Conservation (phyloP, 2,888 invertebrate genomes). For the Melipona beecheii region DNA sequence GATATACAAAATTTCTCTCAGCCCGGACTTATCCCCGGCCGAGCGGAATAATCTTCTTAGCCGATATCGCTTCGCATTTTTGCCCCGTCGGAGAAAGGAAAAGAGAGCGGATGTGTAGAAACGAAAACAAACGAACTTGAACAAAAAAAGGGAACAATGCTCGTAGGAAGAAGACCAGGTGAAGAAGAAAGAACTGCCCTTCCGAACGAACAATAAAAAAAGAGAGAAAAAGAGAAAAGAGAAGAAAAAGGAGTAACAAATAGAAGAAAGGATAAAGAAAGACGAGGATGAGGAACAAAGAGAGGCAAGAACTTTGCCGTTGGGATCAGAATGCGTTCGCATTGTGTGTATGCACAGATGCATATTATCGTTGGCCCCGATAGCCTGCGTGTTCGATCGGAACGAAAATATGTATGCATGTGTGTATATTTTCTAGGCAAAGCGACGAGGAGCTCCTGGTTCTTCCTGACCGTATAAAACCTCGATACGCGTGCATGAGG, state of each 20-base stretch:
- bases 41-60: constrained; percentile 47
- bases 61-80: constrained; percentile 14
- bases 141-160: not conserved
- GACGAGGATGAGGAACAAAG: not conserved
- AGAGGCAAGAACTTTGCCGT: not conserved
- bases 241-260: not conserved
- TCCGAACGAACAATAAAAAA: not conserved
- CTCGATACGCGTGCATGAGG: constrained; percentile 20
- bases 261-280: not conserved
- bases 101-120: not conserved
- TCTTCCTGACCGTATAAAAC: not conserved
- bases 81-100: not conserved
- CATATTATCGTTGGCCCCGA: constrained; percentile 22
- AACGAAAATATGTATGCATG: constrained; percentile 29
- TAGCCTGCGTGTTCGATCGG: constrained; percentile 17
- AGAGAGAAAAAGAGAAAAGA: not conserved
- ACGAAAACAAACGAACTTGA: not conserved
- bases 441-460: not conserved
- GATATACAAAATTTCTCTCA: constrained; percentile 13
- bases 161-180: not conserved
- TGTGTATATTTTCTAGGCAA: not conserved
- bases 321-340: not conserved
- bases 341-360: constrained; percentile 11
- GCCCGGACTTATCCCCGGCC: constrained; percentile 10
- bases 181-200: not conserved